Evolutionary conservation across 2,888 invertebrate genomes (phyloP), one percentile per base, ranked within the genome.

Genomic region (Callyntrura sp.): DNA sequence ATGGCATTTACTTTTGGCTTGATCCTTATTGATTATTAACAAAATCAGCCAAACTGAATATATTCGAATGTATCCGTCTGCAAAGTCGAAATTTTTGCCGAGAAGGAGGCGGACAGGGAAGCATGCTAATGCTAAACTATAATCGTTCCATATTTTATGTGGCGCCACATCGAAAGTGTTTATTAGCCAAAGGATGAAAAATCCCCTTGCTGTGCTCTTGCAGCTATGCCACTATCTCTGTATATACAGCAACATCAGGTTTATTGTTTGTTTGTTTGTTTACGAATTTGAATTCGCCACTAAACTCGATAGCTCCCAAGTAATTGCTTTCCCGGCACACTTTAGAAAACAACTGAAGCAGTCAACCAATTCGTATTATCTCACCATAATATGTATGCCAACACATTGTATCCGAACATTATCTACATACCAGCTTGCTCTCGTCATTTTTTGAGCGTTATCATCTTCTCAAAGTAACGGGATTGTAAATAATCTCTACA

Each of bases 401-500:
- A 17, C 57, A 62, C 62, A 62, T 62, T 60, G 51, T 60, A 60
- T 12, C 5, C 25, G 0, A 4, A 62, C 68, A 86, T 86, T 68
- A 78, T 78, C 73, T 25, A n/a, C 14, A 17, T 6, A 5, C 62
- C 43, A 25, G n/a, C 62, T 17, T 14, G 0, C 35, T 35, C 6
- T 35, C 2, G 62, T 25, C 86, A 81, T 81, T 87, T 81, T 76
- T 87, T 68, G 9, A 60, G 17, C 25, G 43, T 35, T 45, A 68
- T 68, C 5, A 43, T 81, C 81, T 79, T 87, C 48, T 86, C 86
- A 68, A 86, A 70, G 48, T 87, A 87, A 87, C 87, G 87, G 87
- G 70, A 87, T 57, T 45, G 20, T 28, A 87, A 45, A 87, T 76
- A 76, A 76, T 51, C 76, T 76, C 76, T 76, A n/a, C 25, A 14